Conservation (phyloP, 2,888 invertebrate genomes). For the Ochropleura plecta region DNA sequence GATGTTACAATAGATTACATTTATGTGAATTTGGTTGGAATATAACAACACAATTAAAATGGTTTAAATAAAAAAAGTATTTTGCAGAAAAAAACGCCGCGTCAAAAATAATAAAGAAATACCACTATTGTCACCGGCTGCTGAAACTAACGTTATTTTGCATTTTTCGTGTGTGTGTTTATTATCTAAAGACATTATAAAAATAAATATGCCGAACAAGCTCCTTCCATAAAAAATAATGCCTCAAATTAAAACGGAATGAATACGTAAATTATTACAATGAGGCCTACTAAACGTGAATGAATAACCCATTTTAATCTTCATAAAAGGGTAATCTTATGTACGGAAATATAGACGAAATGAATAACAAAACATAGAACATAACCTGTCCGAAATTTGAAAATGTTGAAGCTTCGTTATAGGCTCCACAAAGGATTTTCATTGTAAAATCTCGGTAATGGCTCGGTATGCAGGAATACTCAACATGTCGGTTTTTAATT, state of each 20-base stretch:
- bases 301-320: conserved; percentile 22
- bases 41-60: too few relatives aligned
- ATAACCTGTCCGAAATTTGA: conserved; percentile 5
- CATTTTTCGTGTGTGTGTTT: too few relatives aligned
- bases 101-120: too few relatives aligned
- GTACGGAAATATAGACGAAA: not conserved
- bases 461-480: not conserved
- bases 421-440: conserved; percentile 28
- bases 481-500: conserved; percentile 21
- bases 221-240: not conserved
- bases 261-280: not conserved
- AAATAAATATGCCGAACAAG: too few relatives aligned
- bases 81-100: too few relatives aligned
- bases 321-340: not conserved
- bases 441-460: conserved; percentile 29
- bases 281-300: not conserved
- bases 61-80: too few relatives aligned
- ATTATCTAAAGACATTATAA: too few relatives aligned
- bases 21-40: too few relatives aligned
- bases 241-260: not conserved
- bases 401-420: not conserved
- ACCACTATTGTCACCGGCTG: too few relatives aligned
- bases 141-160: too few relatives aligned
- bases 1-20: too few relatives aligned
- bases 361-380: conserved; percentile 19